phyloP scores from a whole-genome alignment of 1,140 invertebrate species.

The Brachionus rotundiformis region DNA sequence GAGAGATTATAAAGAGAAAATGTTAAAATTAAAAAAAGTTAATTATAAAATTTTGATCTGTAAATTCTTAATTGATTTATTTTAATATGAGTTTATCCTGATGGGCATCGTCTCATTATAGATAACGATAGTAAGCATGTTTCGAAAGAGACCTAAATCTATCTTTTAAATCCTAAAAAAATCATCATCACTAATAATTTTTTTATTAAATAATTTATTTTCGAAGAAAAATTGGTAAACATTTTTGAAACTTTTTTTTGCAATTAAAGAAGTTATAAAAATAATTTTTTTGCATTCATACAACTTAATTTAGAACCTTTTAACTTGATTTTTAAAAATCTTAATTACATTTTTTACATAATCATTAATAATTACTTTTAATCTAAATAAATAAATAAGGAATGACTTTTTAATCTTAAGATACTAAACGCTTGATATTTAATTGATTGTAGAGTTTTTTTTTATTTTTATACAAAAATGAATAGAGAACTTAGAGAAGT shows the following conservation, averaged over 20 bases:
- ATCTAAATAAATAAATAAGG: background rate
- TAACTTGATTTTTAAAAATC: background rate
- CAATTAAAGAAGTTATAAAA: background rate
- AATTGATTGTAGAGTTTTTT: background rate
- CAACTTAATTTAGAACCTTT: background rate
- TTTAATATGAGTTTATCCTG: too few relatives aligned
- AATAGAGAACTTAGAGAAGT: constrained; percentile 45
- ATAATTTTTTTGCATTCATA: background rate
- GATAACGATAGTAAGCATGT: too few relatives aligned
- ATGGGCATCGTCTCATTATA: too few relatives aligned
- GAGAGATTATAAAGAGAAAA: too few relatives aligned
- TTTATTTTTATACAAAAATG: background rate
- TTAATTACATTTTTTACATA: background rate
- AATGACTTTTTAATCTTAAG: background rate
- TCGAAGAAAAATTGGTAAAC: background rate
- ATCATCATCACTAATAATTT: background rate
- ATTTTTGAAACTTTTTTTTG: background rate
- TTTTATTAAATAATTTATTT: background rate
- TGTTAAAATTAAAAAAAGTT: too few relatives aligned
- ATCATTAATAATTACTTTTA: background rate
- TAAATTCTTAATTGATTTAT: too few relatives aligned
- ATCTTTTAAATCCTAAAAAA: too few relatives aligned
- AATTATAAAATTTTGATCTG: too few relatives aligned
- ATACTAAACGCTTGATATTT: background rate
- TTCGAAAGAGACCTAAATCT: too few relatives aligned